phyloP scores from a whole-genome alignment of 2,888 invertebrate genomes.

The Encarsia formosa region DNA sequence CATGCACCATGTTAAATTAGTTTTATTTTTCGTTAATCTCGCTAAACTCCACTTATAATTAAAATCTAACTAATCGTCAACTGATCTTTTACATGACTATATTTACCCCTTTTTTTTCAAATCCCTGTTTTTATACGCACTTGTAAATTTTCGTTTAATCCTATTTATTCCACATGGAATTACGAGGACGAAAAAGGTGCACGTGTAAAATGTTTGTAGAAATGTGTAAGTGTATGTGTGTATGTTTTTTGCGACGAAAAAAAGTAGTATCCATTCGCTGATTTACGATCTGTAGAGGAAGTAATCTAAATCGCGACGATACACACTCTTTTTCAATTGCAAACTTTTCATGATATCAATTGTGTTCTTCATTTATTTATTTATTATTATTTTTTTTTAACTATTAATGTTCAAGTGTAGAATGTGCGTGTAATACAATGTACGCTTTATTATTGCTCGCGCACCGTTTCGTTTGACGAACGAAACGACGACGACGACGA shows the following conservation, averaged over 20 bases:
- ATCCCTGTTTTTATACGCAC: conserved; percentile 9
- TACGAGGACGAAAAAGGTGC: conserved; percentile 14
- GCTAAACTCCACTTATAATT: no score
- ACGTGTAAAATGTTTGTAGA: neutral
- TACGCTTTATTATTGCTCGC: conserved; percentile 10
- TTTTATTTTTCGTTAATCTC: neutral
- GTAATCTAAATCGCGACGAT: conserved; percentile 7
- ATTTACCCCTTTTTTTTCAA: neutral
- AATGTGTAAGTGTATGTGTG: neutral
- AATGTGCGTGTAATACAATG: neutral
- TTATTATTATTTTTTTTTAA: no score
- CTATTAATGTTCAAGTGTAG: neutral
- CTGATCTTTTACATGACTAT: neutral
- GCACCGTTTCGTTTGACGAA: conserved; percentile 17
- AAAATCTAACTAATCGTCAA: no score
- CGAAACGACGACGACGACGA: conserved; percentile 25
- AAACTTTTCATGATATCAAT: no score
- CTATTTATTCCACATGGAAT: conserved; percentile 19
- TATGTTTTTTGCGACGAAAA: conserved; percentile 1
- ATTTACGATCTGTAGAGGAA: conserved; percentile 22
- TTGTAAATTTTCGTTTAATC: conserved; percentile 8
- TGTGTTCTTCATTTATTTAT: no score
- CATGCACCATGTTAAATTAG: neutral
- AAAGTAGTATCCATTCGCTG: conserved; percentile 4
- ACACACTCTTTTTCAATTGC: neutral